These are phyloP conservation scores for Chymomyza fuscimana DNA, from an alignment of 2,888 invertebrate species.

Conservation along the genomic window DNA sequence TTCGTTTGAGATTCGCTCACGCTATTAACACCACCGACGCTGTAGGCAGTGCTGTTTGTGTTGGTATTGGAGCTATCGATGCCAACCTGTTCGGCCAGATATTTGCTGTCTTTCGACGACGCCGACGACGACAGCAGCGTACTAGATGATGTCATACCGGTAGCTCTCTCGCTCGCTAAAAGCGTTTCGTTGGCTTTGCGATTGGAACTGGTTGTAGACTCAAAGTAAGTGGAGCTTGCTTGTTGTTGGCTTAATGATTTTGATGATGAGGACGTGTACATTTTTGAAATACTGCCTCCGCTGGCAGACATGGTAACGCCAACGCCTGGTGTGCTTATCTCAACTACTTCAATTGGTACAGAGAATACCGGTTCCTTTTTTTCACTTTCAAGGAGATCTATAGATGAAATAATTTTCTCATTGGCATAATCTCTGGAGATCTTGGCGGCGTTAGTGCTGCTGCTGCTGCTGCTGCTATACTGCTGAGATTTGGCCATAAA, in stretches of 20 bases:
- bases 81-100: constrained; percentile 62
- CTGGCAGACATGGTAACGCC: constrained; percentile 44
- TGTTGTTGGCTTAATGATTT: constrained; percentile 43
- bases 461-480: constrained; percentile 33
- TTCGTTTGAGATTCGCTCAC: constrained; percentile 61
- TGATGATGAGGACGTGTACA: constrained; percentile 58
- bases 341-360: constrained; percentile 76
- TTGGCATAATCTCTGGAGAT: constrained; percentile 65
- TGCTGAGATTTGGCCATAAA: constrained; percentile 49
- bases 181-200: constrained; percentile 57
- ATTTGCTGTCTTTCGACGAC: constrained; percentile 49
- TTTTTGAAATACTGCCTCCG: constrained; percentile 60
- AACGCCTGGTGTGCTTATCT: constrained; percentile 44
- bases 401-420: constrained; percentile 72
- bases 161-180: constrained; percentile 66
- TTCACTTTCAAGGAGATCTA: constrained; percentile 75
- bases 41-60: constrained; percentile 22
- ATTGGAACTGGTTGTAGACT: constrained; percentile 65
- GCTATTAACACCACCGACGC: constrained; percentile 32
- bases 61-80: constrained; percentile 43
- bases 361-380: constrained; percentile 75
- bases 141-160: constrained; percentile 75
- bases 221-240: constrained; percentile 50
- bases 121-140: no score
- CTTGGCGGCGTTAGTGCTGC: constrained; percentile 49